Evolutionary conservation across 2,797 vertebrate genomes (phyloP).

Genomic region (Urocyon cinereoargenteus): DNA sequence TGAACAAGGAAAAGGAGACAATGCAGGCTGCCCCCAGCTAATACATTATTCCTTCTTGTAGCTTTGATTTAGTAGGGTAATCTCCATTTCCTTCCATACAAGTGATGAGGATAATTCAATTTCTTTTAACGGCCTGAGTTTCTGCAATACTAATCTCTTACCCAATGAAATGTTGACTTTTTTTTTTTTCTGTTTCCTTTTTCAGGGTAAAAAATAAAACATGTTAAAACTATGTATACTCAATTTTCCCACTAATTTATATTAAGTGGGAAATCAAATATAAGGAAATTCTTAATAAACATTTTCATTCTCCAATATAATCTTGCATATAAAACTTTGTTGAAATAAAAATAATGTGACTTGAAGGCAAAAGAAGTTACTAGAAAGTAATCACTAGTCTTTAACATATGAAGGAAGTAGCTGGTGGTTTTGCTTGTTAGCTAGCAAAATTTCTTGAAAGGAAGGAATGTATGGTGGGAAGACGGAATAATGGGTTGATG

Average conservation of each 20-base stretch:
- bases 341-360: constrained; percentile 7
- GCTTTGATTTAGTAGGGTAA: neutral
- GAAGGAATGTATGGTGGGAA: neutral
- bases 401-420: neutral
- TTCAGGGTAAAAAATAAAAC: constrained; percentile 13
- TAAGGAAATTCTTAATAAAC: neutral
- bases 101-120: neutral
- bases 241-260: neutral
- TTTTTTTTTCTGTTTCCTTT: neutral
- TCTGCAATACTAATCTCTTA: neutral
- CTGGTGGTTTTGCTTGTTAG: neutral
- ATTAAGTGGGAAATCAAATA: neutral
- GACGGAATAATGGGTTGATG: neutral
- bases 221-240: neutral
- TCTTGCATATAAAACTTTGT: neutral
- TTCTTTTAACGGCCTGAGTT: neutral
- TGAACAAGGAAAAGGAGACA: neutral
- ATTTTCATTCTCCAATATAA: neutral
- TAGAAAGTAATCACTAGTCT: neutral
- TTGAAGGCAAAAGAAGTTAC: neutral
- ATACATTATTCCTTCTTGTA: neutral
- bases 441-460: neutral
- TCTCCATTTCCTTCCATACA: neutral
- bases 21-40: neutral
- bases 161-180: neutral